phyloP scores from a whole-genome alignment of 2,797 vertebrate species.

The Semotilus atromaculatus region DNA sequence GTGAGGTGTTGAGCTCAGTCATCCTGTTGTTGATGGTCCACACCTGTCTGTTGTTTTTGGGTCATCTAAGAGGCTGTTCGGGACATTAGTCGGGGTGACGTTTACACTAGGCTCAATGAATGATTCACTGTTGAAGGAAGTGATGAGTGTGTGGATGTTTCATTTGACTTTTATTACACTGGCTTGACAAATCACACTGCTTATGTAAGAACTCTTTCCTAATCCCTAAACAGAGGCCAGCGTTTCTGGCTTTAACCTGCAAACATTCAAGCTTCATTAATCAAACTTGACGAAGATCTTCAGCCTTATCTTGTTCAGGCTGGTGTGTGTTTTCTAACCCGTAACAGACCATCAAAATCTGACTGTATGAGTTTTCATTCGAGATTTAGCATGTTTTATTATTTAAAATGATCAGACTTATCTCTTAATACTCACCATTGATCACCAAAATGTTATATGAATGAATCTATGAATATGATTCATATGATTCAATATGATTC shows the following conservation, averaged over 20 bases:
- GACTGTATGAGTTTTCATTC: background rate
- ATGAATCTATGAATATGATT: no score
- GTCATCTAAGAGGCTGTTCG: slow-evolving; percentile 37
- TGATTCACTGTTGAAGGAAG: background rate
- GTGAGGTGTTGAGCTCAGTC: slow-evolving; percentile 73
- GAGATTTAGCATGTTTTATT: background rate
- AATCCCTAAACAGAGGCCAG: background rate
- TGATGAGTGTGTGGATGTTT: slow-evolving; percentile 14
- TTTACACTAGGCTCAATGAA: background rate
- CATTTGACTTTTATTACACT: background rate
- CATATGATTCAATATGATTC: no score
- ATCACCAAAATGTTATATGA: no score
- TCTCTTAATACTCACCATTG: no score
- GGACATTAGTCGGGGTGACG: slow-evolving; percentile 10
- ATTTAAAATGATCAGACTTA: background rate
- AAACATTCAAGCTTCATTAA: background rate
- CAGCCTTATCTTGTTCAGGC: background rate
- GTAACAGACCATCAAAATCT: background rate
- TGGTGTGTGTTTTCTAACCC: background rate
- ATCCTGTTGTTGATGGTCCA: slow-evolving; percentile 80
- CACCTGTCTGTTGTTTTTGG: slow-evolving; percentile 75
- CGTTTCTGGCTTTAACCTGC: background rate
- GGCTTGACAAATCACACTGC: background rate
- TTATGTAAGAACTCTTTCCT: background rate
- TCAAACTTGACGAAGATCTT: background rate